Evolutionary conservation across 2,797 vertebrate genomes (phyloP).

Genomic region (Chaetodon trifasciatus): DNA sequence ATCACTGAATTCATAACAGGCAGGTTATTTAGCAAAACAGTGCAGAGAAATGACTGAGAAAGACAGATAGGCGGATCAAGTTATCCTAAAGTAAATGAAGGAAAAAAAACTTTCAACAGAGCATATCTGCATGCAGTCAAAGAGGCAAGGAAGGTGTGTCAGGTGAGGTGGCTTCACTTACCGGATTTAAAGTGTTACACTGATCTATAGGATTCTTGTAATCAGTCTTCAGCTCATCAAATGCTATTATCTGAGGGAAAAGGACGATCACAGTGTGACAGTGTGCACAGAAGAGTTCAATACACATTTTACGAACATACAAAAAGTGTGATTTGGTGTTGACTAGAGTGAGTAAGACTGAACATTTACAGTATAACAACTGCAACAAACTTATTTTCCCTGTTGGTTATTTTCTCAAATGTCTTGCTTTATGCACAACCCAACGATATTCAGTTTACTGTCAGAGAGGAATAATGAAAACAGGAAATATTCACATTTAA

Average conservation of each 20-base stretch:
- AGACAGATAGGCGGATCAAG: constrained; percentile 60
- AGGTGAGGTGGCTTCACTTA: constrained; percentile 82
- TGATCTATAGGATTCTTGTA: constrained; percentile 99
- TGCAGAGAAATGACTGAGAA: constrained; percentile 79
- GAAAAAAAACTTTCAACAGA: constrained; percentile 56
- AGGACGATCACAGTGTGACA: no score
- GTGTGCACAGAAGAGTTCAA: background rate
- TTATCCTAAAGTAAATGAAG: constrained; percentile 51
- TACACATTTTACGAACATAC: background rate
- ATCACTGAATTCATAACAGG: constrained; percentile 91
- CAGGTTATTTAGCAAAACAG: constrained; percentile 88
- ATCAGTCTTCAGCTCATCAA: constrained; percentile 99
- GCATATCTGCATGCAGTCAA: constrained; percentile 77
- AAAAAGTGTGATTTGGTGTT: background rate
- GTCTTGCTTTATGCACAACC: no score
- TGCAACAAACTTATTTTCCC: no score
- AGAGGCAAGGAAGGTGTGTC: constrained; percentile 43
- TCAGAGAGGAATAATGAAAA: no score
- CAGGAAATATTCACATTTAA: no score
- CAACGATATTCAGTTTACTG: no score
- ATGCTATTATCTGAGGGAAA: constrained; percentile 94
- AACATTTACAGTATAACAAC: background rate
- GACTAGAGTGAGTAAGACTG: background rate
- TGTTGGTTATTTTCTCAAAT: no score
- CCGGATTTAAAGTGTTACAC: constrained; percentile 99